Evolutionary conservation across 2,888 invertebrate species (phyloP).

Genomic region (Drosophila hamatofila): DNA sequence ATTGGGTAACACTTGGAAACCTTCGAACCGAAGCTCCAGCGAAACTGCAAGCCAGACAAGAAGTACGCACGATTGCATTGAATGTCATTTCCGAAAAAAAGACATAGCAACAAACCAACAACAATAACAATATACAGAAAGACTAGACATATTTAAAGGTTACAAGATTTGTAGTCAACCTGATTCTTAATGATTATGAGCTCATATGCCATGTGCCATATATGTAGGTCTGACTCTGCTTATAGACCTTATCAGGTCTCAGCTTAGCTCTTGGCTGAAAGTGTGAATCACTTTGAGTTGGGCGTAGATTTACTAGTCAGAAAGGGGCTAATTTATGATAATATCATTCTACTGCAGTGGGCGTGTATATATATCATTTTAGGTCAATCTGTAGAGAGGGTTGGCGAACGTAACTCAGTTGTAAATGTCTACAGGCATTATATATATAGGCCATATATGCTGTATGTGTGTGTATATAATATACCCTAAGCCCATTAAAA

Average conservation of each 20-base stretch:
- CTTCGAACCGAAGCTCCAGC: slow-evolving; percentile 14
- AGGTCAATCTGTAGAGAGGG: neutral
- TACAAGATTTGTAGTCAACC: neutral
- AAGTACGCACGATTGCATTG: slow-evolving; percentile 21
- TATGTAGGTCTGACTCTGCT: neutral
- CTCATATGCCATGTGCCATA: neutral
- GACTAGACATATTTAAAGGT: neutral
- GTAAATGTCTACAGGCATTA: too few relatives aligned
- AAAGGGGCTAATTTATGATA: neutral
- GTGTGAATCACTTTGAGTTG: neutral
- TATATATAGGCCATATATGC: too few relatives aligned
- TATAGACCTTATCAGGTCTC: neutral
- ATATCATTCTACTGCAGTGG: neutral
- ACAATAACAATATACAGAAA: neutral
- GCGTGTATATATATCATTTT: neutral
- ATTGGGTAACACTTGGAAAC: slow-evolving; percentile 21
- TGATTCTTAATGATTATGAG: neutral
- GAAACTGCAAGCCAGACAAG: slow-evolving; percentile 30
- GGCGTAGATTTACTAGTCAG: neutral
- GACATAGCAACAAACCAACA: neutral
- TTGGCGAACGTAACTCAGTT: neutral
- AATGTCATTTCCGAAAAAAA: slow-evolving; percentile 35
- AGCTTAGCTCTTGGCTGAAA: neutral
- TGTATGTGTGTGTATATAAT: too few relatives aligned
- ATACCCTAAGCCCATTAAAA: too few relatives aligned